A percentile compares a stretch with the other conserved stretches of the same genome.
Evolutionary conservation across 2,113 vertebrate species (phyloP).

Genomic region (Scomber colias): DNA sequence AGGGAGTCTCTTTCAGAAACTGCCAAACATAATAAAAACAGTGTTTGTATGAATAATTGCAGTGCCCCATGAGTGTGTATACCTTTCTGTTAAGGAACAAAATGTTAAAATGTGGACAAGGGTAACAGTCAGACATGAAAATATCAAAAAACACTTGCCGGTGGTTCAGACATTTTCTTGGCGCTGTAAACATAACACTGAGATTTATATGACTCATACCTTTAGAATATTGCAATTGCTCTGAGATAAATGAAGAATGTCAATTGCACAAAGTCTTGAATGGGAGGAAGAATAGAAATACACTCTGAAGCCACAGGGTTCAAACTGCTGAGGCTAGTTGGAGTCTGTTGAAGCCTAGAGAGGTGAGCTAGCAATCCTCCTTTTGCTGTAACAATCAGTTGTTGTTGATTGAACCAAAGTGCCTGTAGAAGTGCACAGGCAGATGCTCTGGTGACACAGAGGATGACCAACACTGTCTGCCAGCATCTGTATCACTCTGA

Average conservation of each 20-base stretch:
- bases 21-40: conserved; percentile 11
- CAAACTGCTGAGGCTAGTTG: conserved; percentile 15
- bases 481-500: conserved; percentile 64
- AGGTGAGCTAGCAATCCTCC: conserved; percentile 21
- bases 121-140: neutral
- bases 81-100: neutral
- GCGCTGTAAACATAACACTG: neutral
- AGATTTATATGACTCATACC: conserved; percentile 23
- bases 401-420: conserved; percentile 56
- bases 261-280: neutral
- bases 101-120: neutral
- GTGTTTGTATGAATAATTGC: conserved; percentile 1
- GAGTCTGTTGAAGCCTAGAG: conserved; percentile 46
- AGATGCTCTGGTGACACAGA: conserved; percentile 76
- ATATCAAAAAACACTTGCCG: neutral
- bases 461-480: conserved; percentile 64
- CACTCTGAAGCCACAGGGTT: conserved; percentile 1
- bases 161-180: neutral
- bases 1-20: neutral
- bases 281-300: conserved; percentile 11
- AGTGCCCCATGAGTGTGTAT: neutral
- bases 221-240: neutral
- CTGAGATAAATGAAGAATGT: conserved; percentile 17
- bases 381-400: conserved; percentile 67
- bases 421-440: conserved; percentile 53